Evolutionary conservation across 30 jellyfish, hydroid and myxozoan genomes (phyloP).

Genomic region (Turritopsis rubra): DNA sequence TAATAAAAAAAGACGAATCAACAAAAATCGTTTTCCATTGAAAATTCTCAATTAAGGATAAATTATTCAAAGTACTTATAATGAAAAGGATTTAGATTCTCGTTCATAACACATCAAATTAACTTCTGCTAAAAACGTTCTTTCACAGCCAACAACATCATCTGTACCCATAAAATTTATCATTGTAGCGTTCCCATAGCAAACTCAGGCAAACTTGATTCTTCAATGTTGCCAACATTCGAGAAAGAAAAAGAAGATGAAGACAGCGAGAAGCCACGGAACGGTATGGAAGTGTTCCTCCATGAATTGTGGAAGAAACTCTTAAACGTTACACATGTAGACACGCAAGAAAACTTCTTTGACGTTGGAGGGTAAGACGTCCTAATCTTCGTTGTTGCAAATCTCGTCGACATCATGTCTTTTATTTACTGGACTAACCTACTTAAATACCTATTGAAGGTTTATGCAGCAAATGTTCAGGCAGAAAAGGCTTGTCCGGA

Average conservation of each 20-base stretch:
- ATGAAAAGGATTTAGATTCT: not conserved
- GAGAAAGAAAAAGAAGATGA: slow-evolving; percentile 57
- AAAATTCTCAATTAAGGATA: not conserved
- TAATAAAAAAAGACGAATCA: not conserved
- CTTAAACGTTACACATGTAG: slow-evolving; percentile 50
- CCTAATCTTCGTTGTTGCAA: no score
- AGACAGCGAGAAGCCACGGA: slow-evolving; percentile 41
- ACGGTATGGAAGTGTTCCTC: slow-evolving; percentile 37
- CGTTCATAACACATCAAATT: no score
- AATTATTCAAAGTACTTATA: not conserved
- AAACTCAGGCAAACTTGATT: slow-evolving; percentile 61
- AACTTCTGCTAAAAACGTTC: not conserved
- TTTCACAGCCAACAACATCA: no score
- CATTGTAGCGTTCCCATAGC: slow-evolving; percentile 55
- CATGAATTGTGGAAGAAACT: slow-evolving; percentile 57
- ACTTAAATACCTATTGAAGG: no score
- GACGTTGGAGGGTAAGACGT: slow-evolving; percentile 82
- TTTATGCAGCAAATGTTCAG: no score
- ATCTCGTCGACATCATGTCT: no score
- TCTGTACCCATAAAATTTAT: not conserved
- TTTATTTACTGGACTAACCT: no score
- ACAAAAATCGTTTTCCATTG: not conserved
- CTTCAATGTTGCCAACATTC: slow-evolving; percentile 53
- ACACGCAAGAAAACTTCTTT: slow-evolving; percentile 65
- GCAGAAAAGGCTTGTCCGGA: no score